Conservation (phyloP, 2,888 invertebrate species). For the Watsonalla cultraria region DNA sequence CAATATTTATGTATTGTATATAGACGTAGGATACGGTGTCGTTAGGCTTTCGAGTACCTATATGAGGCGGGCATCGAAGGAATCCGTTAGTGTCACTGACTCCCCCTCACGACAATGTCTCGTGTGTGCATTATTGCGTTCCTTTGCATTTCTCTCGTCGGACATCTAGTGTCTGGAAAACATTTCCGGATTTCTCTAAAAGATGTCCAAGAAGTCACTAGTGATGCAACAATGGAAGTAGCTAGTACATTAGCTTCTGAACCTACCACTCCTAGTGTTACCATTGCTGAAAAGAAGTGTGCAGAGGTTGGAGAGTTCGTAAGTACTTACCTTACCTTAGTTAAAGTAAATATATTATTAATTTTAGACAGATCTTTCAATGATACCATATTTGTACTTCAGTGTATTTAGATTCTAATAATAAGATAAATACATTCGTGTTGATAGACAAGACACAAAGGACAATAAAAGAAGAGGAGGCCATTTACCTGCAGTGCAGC, state of each 20-base stretch:
- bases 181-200: constrained; percentile 19
- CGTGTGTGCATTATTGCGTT: constrained; percentile 21
- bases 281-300: constrained; percentile 25
- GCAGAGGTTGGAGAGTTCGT: constrained; percentile 53
- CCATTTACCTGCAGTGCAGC: no score
- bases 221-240: constrained; percentile 8
- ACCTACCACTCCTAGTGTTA: neutral
- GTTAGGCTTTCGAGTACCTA: constrained; percentile 14
- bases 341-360: neutral
- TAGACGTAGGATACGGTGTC: constrained; percentile 1
- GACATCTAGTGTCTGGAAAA: constrained; percentile 29
- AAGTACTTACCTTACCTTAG: constrained; percentile 27
- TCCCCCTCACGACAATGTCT: constrained; percentile 24
- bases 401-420: no score
- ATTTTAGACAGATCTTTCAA: no score
- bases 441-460: no score
- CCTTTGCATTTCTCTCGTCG: constrained; percentile 22
- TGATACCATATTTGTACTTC: no score
- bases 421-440: no score
- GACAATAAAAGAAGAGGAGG: no score
- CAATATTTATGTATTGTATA: constrained; percentile 12
- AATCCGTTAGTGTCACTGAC: constrained; percentile 16
- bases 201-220: constrained; percentile 14
- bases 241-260: constrained; percentile 10
- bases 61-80: constrained; percentile 15